These are phyloP conservation scores for Umimayanthus chanpuru DNA, from an alignment of 92 coral and sea anemone species.

Conservation along the genomic window DNA sequence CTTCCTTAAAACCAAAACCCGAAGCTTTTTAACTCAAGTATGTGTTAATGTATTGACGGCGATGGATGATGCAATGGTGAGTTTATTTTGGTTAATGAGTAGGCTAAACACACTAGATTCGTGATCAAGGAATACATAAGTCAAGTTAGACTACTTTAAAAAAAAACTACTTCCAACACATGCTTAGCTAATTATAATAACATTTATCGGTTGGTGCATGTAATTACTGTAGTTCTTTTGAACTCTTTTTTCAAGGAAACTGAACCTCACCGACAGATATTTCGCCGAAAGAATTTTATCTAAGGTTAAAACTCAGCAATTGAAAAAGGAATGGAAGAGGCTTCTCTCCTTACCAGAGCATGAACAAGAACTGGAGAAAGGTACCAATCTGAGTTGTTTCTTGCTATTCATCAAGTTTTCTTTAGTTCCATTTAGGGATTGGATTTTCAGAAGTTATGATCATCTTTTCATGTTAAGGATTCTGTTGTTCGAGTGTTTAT, in stretches of 20 bases:
- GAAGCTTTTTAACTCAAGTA: neutral
- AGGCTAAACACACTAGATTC: neutral
- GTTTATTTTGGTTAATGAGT: too few species aligned
- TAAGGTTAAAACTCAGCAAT: constrained; percentile 50
- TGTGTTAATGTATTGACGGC: neutral
- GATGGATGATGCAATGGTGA: too few species aligned
- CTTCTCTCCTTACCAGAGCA: constrained; percentile 68
- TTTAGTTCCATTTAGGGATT: neutral
- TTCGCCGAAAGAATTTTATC: constrained; percentile 72
- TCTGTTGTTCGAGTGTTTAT: neutral
- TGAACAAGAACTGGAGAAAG: constrained; percentile 76
- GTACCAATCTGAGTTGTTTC: constrained; percentile 27
- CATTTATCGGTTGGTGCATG: too few species aligned
- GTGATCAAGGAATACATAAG: neutral
- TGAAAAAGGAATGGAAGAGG: constrained; percentile 66
- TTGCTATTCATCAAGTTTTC: neutral
- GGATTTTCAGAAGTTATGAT: neutral
- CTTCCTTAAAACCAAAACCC: neutral
- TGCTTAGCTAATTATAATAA: neutral
- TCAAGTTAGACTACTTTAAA: neutral
- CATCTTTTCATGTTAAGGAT: neutral
- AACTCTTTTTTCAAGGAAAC: constrained; percentile 49
- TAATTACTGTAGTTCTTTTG: neutral
- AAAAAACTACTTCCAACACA: too few species aligned
- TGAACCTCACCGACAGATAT: constrained; percentile 74